These are phyloP conservation scores for Drosophila picticornis DNA, from an alignment of 2,888 invertebrate species.

Conservation along the genomic window DNA sequence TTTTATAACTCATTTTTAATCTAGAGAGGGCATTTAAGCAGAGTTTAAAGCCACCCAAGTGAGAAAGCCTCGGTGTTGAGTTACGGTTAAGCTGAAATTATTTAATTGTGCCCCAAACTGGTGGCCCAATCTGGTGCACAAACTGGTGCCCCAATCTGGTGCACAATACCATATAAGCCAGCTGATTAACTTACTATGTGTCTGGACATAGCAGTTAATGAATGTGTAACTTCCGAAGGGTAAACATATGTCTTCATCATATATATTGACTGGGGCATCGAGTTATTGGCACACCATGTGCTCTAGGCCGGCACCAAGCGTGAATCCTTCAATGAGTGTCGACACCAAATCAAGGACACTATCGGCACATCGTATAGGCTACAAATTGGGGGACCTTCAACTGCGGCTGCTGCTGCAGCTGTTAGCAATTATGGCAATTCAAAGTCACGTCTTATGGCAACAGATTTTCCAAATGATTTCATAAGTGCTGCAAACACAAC, in stretches of 20 bases:
- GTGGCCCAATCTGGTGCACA: too few species aligned
- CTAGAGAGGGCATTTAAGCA: neutral
- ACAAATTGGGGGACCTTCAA: constrained; percentile 1
- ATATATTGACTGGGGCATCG: constrained; percentile 42
- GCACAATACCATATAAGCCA: constrained; percentile 9
- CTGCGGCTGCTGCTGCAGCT: constrained; percentile 12
- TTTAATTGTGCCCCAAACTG: constrained; percentile 59
- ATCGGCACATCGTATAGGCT: constrained; percentile 57
- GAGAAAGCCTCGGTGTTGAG: constrained; percentile 26
- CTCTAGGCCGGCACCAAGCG: constrained; percentile 22
- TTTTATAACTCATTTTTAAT: neutral
- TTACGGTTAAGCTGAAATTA: constrained; percentile 50
- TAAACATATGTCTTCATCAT: constrained; percentile 46
- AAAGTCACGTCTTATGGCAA: constrained; percentile 68
- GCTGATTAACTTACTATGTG: constrained; percentile 20
- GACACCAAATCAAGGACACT: constrained; percentile 66
- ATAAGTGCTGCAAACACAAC: constrained; percentile 54
- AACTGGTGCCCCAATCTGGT: constrained; percentile 30
- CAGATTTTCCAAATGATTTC: constrained; percentile 74
- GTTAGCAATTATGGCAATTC: constrained; percentile 69
- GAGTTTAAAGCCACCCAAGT: constrained; percentile 15
- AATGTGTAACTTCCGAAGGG: constrained; percentile 17
- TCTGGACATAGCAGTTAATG: constrained; percentile 44
- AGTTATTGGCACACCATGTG: constrained; percentile 43
- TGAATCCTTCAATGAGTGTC: constrained; percentile 36